Conservation (phyloP, 2,888 invertebrate genomes). For the Glyphotaelius pellucidus region DNA sequence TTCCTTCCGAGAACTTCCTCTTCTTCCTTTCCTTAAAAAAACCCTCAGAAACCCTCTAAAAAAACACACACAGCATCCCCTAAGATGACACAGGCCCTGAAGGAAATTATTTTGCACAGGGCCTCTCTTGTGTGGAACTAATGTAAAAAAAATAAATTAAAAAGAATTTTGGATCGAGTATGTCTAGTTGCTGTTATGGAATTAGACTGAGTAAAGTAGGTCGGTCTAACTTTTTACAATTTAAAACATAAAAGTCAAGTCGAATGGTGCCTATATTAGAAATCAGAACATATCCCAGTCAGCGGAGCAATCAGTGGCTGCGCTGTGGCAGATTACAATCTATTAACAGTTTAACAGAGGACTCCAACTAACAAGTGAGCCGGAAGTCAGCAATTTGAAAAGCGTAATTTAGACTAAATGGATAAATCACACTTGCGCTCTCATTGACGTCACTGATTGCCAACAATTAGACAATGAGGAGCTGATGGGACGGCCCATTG, state of each 20-base stretch:
- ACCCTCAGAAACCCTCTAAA: too few relatives aligned
- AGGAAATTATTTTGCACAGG: too few relatives aligned
- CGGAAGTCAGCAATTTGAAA: constrained; percentile 64
- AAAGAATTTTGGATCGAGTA: too few relatives aligned
- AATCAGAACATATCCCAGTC: not conserved
- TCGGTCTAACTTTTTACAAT: too few relatives aligned
- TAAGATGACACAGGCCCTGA: too few relatives aligned
- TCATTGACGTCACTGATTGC: constrained; percentile 59
- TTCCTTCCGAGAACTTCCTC: too few relatives aligned
- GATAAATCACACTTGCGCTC: constrained; percentile 64
- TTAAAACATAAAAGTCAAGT: not conserved
- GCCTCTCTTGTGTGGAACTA: too few relatives aligned
- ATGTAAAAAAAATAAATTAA: too few relatives aligned
- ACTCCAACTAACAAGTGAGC: constrained; percentile 39
- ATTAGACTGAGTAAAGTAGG: too few relatives aligned
- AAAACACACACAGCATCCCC: too few relatives aligned
- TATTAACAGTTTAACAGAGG: constrained; percentile 32
- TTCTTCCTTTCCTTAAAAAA: too few relatives aligned
- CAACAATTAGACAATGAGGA: constrained; percentile 64
- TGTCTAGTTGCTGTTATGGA: too few relatives aligned
- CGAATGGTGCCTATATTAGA: not conserved
- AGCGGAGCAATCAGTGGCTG: not conserved
- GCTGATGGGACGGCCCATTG: constrained; percentile 18
- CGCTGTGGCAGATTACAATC: constrained; percentile 23
- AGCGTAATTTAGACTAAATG: constrained; percentile 64